phyloP scores from a whole-genome alignment of 2,888 invertebrate genomes.

The Nomada goodeniana region DNA sequence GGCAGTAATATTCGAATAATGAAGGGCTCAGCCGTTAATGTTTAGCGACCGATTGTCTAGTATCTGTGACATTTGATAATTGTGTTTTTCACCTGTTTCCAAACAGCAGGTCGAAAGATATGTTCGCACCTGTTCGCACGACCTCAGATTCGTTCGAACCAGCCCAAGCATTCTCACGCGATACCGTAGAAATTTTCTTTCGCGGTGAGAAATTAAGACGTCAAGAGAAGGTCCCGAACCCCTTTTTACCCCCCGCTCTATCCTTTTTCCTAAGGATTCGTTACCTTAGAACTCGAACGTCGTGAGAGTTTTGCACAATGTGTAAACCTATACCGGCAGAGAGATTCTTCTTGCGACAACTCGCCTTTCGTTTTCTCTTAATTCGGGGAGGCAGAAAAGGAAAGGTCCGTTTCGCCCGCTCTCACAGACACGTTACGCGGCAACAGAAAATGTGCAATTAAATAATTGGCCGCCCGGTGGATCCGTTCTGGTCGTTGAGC shows the following conservation, averaged over 20 bases:
- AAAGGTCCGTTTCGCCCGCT: not conserved
- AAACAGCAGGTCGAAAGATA: not conserved
- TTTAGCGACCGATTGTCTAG: no score
- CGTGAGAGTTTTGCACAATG: constrained; percentile 40
- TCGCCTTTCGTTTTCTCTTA: not conserved
- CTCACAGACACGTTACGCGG: not conserved
- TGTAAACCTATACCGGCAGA: constrained; percentile 17
- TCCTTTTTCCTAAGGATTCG: constrained; percentile 47
- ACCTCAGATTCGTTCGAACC: constrained; percentile 16
- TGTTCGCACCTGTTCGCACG: constrained; percentile 12
- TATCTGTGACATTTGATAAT: no score
- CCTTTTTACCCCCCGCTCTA: constrained; percentile 6
- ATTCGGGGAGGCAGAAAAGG: not conserved
- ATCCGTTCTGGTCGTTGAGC: constrained; percentile 19
- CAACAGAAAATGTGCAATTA: constrained; percentile 9
- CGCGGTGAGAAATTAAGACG: constrained; percentile 50
- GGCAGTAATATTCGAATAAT: no score
- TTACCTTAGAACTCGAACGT: constrained; percentile 42
- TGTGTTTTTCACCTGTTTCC: no score
- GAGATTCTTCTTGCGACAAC: not conserved
- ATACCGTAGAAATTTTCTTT: constrained; percentile 66
- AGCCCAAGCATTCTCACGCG: constrained; percentile 44
- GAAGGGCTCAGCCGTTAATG: no score
- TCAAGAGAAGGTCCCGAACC: constrained; percentile 14
- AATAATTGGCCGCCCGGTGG: constrained; percentile 10